Evolutionary conservation across 2,113 vertebrate species (phyloP), one percentile per base, ranked within the genome.

Genomic region (Corynorhinus townsendii): DNA sequence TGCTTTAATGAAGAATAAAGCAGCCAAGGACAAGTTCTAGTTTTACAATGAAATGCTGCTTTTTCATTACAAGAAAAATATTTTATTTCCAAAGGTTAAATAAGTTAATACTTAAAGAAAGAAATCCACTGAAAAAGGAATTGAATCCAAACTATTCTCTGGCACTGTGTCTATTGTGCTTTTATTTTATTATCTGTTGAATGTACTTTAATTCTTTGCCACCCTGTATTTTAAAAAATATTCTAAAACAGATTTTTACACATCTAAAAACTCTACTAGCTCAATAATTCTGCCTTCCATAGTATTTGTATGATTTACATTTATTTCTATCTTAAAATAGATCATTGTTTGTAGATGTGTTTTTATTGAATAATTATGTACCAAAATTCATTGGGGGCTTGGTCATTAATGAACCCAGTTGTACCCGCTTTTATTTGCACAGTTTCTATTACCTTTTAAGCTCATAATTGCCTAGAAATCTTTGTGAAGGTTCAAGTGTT

Each of bases 21-120:
- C 54, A 77, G 38, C 45, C 83, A 95, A 96, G 62, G 69, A 91
- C 33, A 7, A 75, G 62, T 83, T 97, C 49, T 59, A 75, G 19
- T 68, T 90, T 96, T 94, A 80, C 47, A 93, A 68, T 91, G 87
- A 94, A 91, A 93, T 75, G 40, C n/a, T 91, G 64, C 49, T 95
- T 95, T 96, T 84, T 43, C 52, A 76, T 86, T 79, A 72, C 45
- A 86, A 94, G 64, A 93, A 56, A 86, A 93, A 73, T 79, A 95
- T 73, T 97, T 97, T 52, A 86, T 82, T 95, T 86, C 54, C 75
- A 89, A 73, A 59, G 47, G 81, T 86, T 91, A 88, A 85, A 93
- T 56, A 82, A 84, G 73, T 88, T 89, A 91, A 88, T 54, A 82
- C 24, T 73, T 81, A 56, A 90, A 85, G 47, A 92, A 94, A 62